Evolutionary conservation across 2,113 vertebrate genomes (phyloP), one percentile per base, ranked within the genome.

Genomic region (Anhinga anhinga): DNA sequence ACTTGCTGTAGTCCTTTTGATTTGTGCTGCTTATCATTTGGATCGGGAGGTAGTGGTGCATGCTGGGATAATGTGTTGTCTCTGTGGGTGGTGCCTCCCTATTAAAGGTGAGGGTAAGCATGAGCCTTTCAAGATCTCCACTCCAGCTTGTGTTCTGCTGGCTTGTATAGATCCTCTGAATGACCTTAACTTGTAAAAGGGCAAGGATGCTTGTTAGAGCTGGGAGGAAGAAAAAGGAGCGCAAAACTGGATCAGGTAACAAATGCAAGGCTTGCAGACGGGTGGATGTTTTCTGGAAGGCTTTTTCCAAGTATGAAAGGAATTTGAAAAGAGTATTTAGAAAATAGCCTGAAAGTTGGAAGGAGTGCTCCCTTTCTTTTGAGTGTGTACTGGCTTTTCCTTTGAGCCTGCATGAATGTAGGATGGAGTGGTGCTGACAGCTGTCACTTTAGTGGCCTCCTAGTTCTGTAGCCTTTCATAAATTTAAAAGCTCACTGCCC

Each of bases 211-310:
- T 97, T 91, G 97, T 97, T 97, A 95, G 83, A 89, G 94, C 84
- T 62, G 58, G 53, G 86, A 90, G 74, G 84, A 95, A 93, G 93
- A 95, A 86, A 95, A 95, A 95, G 65, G 81, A 87, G 81, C 3
- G 15, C 95, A 95, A 85, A 94, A 96, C 93, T 95, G 94, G 88
- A 95, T 97, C 91, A 92, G 93, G 96, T 97, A 96, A 97, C 97
- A 86, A 91, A 81, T 85, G 63, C 38, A n/a, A 95, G 94, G 53
- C 93, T 94, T 96, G 94, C 84, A 85, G 86, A 95, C 83, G 95
- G 71, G 78, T 92, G 89, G 91, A 93, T 96, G 86, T 97, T 97
- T 97, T 97, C 95, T 96, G 81, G 89, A 95, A 94, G 84, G 94
- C 89, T 94, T 95, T 96, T 95, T 91, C 62, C 6, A 2, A 85